A percentile compares a stretch with the other conserved stretches of the same genome.
Conservation (phyloP, 2,113 vertebrate species). For the Perca flavescens region DNA sequence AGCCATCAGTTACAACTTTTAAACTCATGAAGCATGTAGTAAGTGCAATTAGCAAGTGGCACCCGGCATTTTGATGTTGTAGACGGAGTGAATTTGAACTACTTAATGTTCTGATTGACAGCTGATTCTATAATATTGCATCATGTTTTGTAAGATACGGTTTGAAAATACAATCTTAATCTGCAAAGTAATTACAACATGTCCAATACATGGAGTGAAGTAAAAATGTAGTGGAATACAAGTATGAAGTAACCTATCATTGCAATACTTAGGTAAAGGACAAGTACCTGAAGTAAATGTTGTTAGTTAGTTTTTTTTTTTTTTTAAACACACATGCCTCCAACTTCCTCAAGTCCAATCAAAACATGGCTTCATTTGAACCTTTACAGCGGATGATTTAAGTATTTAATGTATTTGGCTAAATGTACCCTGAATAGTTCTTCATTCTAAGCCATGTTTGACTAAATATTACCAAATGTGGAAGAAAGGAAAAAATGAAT, state of each 20-base stretch:
- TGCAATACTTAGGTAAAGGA: not conserved
- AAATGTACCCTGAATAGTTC: slow-evolving; percentile 25
- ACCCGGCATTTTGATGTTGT: not conserved
- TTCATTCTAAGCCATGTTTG: slow-evolving; percentile 48
- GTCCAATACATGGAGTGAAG: not conserved
- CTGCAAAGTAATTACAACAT: not conserved
- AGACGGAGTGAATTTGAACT: not conserved
- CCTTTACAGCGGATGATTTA: slow-evolving; percentile 48
- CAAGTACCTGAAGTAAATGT: not conserved
- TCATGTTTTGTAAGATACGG: not conserved
- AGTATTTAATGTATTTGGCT: slow-evolving; percentile 37
- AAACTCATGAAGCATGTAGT: not conserved
- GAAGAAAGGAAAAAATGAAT: slow-evolving; percentile 46
- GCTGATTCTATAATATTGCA: not conserved
- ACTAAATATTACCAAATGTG: slow-evolving; percentile 70
- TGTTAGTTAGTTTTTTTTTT: not conserved
- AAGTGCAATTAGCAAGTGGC: not conserved
- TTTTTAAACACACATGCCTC: not conserved
- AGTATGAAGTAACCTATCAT: not conserved
- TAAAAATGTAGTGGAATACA: not conserved
- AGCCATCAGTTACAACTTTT: not conserved
- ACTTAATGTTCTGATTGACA: not conserved
- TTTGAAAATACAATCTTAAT: not conserved
- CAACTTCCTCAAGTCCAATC: slow-evolving; percentile 3
- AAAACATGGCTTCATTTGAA: not conserved